Base-by-base conservation (phyloP, 1,140 invertebrate genomes). In the Micrasema longulum region DNA sequence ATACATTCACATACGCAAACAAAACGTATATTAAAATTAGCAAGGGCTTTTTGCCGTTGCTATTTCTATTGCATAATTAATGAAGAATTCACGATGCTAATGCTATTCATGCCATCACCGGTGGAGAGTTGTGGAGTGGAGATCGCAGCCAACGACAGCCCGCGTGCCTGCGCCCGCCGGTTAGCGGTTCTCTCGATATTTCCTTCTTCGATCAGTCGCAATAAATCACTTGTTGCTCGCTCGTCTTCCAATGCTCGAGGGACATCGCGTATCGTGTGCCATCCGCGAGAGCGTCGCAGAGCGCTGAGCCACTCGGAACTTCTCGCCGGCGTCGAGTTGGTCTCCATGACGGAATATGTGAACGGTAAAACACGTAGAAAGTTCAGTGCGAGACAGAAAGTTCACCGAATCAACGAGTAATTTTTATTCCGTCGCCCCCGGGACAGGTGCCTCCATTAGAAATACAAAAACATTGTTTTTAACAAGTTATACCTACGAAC, bases 291-390 rank as follows among this genome's bases (percentile, higher is more conserved):
- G 7, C 47, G 3, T 48, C 47, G 47, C 47, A 18, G 47, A 18
- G 47, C 47, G 47, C 47, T 48, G 47, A 48, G 20, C 47, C 47
- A 16, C 7, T 16, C 7, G 18, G 20, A 16, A 20, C 11, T 18
- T 6, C 47, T 9, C 47, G 47, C 16, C 11, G 20, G 50, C 55
- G 31, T 20, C 20, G 11, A 47, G 26, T 48, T n/a, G n/a, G n/a
- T 65, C 48, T 53, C 64, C 47, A 23, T 38, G 31, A 53, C 64
- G 67, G 53, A 69, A 60, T 69, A 41, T 69, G 67, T 69, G 53
- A 60, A 60, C 67, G 23, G 41, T 69, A 60, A 11, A n/a, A 57
- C 22, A 5, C 11, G 1, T 66, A 53, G 64, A 66, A 66, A 66
- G 64, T 66, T 50, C 11, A 52, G 47, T 52, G 64, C 14, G n/a